Percentiles rank a stretch among this genome's conserved stretches.
These are phyloP conservation scores for Elegia similella DNA, from an alignment of 2,888 invertebrate species.

Conservation along the genomic window DNA sequence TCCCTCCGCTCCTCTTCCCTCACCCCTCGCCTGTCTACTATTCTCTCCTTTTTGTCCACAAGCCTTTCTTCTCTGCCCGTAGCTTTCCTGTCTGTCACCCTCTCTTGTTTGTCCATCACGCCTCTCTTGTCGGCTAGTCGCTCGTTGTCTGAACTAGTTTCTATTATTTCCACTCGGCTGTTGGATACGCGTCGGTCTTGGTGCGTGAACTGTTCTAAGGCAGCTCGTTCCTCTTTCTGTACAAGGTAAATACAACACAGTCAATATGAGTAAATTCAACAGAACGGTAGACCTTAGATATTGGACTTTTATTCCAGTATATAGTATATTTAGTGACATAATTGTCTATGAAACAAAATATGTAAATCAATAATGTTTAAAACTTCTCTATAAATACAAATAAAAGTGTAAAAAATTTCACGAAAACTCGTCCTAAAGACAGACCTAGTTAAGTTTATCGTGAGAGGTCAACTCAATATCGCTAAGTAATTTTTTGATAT, in stretches of 20 bases:
- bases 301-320: no score
- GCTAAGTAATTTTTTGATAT: no score
- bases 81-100: constrained; percentile 24
- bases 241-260: not conserved
- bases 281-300: not conserved
- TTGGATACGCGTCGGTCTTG: constrained; percentile 55
- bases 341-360: no score
- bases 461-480: no score
- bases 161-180: constrained; percentile 32
- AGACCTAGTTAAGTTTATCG: no score
- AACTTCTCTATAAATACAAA: not conserved
- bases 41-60: constrained; percentile 19
- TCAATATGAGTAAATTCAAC: not conserved
- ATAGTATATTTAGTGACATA: no score
- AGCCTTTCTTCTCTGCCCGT: not conserved
- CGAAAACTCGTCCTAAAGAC: no score
- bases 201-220: constrained; percentile 69
- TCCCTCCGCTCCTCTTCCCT: constrained; percentile 42
- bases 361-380: no score
- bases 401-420: not conserved
- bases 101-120: constrained; percentile 39
- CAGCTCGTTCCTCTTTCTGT: constrained; percentile 66
- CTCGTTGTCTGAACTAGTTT: not conserved
- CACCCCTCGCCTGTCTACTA: constrained; percentile 31
- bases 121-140: constrained; percentile 25